Evolutionary conservation across 1,140 invertebrate species (phyloP), one percentile per base, ranked within the genome.

Genomic region (Lethrus apterus): DNA sequence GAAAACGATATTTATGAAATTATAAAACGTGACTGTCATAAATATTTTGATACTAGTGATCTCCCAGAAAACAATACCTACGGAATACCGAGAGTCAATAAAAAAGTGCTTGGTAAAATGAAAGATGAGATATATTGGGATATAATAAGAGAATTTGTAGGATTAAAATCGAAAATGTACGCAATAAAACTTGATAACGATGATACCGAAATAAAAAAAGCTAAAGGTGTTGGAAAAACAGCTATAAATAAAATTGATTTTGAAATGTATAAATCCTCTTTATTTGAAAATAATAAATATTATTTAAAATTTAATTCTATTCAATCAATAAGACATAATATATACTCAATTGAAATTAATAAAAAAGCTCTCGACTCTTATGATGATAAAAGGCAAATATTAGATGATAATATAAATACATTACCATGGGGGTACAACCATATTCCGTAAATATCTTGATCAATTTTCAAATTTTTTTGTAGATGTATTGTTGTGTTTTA

Each of bases 191-290:
- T 50, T 41, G 21, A 53, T 15, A 44, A 50, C 32, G 11, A 54
- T 18, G 24, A 44, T 15, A 26, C 44, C 17, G n/a, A n/a, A n/a
- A n/a, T n/a, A n/a, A n/a, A n/a, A 46, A 56, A 56, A 46, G 38
- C 46, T 15, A 62, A 63, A 50, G 58, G 54, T 24, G 46, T 58
- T 46, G 50, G 46, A 33, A 21, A 29, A 46, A 43, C 53, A 3
- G 35, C 59, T 23, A 48, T 45, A 50, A 49, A 31, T 24, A 38
- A 10, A 17, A 50, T 58, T 13, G 48, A 24, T 9, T 55, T 57
- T n/a, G n/a, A n/a, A n/a, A n/a, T n/a, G n/a, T n/a, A n/a, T n/a
- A n/a, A n/a, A n/a, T n/a, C n/a, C n/a, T n/a, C n/a, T n/a, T n/a
- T n/a, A n/a, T n/a, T n/a, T n/a, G n/a, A n/a, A n/a, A n/a, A n/a